A percentile compares a stretch with the other conserved stretches of the same genome.
phyloP scores from a whole-genome alignment of 2,888 invertebrate species.

The Sussaba pulchella region DNA sequence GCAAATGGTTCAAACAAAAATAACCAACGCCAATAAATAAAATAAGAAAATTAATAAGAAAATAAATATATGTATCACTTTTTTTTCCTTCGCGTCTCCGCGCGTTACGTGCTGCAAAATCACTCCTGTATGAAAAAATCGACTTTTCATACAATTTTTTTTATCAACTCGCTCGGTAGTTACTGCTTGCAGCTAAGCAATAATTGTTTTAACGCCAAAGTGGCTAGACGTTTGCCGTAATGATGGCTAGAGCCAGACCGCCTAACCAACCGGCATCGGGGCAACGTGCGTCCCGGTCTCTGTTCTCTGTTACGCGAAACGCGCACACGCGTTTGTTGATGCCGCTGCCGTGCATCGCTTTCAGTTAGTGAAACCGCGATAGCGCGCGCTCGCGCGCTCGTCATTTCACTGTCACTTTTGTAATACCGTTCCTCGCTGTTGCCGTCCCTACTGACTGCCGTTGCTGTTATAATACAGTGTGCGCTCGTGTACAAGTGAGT shows the following conservation, averaged over 20 bases:
- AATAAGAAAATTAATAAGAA: too few species aligned
- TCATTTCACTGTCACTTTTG: conserved; percentile 82
- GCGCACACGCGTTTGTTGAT: conserved; percentile 51
- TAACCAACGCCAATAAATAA: too few species aligned
- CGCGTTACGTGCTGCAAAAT: too few species aligned
- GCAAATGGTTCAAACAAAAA: too few species aligned
- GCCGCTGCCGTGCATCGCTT: conserved; percentile 73
- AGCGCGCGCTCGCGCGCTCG: conserved; percentile 70
- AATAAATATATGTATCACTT: neutral
- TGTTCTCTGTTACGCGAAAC: conserved; percentile 52
- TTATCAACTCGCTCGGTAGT: too few species aligned
- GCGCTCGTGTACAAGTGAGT: conserved; percentile 23
- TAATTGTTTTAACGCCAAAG: conserved; percentile 17
- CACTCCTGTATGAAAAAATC: too few species aligned
- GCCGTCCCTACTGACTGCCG: conserved; percentile 1
- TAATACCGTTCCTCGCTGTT: conserved; percentile 77
- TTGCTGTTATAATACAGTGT: conserved; percentile 42
- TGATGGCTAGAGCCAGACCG: conserved; percentile 3
- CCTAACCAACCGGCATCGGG: neutral
- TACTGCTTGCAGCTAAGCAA: conserved; percentile 7
- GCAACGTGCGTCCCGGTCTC: conserved; percentile 26
- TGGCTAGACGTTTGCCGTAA: neutral
- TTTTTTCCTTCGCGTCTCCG: conserved; percentile 15
- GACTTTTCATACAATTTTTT: too few species aligned
- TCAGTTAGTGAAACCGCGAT: conserved; percentile 77